phyloP scores from a whole-genome alignment of 2,113 vertebrate genomes.

The Pongo abelii region DNA sequence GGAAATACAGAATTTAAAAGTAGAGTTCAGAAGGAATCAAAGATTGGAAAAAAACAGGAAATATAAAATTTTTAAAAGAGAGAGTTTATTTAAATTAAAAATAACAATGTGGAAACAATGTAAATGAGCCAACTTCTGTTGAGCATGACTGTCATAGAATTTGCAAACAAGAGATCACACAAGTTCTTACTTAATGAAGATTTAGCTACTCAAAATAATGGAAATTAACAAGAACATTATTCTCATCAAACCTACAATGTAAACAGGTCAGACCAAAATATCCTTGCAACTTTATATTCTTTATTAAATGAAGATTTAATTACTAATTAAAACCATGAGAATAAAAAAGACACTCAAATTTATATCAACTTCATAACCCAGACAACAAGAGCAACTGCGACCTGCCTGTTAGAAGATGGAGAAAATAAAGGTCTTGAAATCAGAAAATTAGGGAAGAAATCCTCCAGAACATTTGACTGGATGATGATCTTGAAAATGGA shows the following conservation, averaged over 20 bases:
- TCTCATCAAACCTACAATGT: slow-evolving; percentile 7
- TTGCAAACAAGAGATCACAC: background rate
- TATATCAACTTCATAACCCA: slow-evolving; percentile 13
- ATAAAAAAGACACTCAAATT: slow-evolving; percentile 35
- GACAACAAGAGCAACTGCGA: background rate
- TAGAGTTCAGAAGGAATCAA: background rate
- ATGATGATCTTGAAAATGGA: background rate
- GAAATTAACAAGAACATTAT: slow-evolving; percentile 28
- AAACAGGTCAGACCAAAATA: background rate
- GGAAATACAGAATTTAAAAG: slow-evolving; percentile 36
- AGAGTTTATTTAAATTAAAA: slow-evolving; percentile 27
- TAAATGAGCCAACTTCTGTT: background rate
- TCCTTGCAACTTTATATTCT: background rate
- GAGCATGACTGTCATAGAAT: background rate
- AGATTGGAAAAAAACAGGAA: background rate
- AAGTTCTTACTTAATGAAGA: slow-evolving; percentile 29
- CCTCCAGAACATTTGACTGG: background rate
- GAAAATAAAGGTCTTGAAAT: background rate
- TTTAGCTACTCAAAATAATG: slow-evolving; percentile 24
- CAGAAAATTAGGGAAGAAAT: slow-evolving; percentile 22
- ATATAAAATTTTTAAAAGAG: background rate
- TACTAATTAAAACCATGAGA: slow-evolving; percentile 27
- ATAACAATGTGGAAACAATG: background rate
- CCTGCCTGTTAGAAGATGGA: background rate
- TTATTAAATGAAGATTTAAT: slow-evolving; percentile 32